These are phyloP conservation scores for Callimorpha dominula DNA, from an alignment of 2,888 invertebrate species.

Conservation along the genomic window DNA sequence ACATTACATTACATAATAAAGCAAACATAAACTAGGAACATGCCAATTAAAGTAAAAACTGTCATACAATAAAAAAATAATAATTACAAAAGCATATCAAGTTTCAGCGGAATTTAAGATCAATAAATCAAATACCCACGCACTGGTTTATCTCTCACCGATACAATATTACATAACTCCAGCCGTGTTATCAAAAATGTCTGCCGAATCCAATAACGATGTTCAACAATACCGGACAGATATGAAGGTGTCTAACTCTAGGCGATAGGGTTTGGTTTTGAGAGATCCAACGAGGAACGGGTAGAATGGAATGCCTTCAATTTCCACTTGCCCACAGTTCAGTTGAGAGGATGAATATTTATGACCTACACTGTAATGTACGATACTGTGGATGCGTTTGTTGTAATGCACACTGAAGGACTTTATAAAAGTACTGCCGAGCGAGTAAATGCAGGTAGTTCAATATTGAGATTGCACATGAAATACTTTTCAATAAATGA, in stretches of 20 bases:
- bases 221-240: slow-evolving; percentile 27
- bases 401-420: background rate
- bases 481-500: too few species aligned
- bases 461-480: too few species aligned
- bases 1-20: background rate
- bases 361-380: slow-evolving; percentile 61
- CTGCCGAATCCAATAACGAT: slow-evolving; percentile 28
- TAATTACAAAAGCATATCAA: too few species aligned
- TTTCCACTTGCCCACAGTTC: slow-evolving; percentile 62
- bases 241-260: slow-evolving; percentile 34
- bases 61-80: background rate
- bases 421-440: slow-evolving; percentile 5
- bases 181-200: slow-evolving; percentile 14
- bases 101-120: background rate
- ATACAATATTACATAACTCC: background rate
- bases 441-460: background rate
- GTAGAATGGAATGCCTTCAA: slow-evolving; percentile 65
- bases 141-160: background rate
- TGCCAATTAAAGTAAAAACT: background rate
- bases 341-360: slow-evolving; percentile 71
- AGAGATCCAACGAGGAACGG: slow-evolving; percentile 46
- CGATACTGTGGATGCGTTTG: slow-evolving; percentile 52
- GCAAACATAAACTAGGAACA: background rate
- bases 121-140: background rate
- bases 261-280: slow-evolving; percentile 34